These are phyloP conservation scores for Pristis pectinata DNA, from an alignment of 2,797 vertebrate genomes.

Conservation along the genomic window DNA sequence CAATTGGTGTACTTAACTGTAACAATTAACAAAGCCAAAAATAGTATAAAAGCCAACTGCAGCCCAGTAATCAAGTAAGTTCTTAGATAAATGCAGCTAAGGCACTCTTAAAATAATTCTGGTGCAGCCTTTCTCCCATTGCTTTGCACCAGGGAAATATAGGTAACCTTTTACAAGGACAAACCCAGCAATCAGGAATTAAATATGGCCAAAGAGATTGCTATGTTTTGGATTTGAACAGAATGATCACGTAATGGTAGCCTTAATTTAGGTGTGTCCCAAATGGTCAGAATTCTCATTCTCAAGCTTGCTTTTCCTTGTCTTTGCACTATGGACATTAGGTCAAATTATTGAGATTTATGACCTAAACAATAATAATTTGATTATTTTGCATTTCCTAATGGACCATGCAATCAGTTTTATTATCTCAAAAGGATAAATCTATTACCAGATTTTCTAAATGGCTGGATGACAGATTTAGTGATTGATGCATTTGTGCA, in stretches of 20 bases:
- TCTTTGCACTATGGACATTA: neutral
- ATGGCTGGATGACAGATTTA: neutral
- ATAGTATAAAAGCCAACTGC: neutral
- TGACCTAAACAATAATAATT: neutral
- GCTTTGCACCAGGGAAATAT: neutral
- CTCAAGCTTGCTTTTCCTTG: neutral
- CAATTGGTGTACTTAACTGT: neutral
- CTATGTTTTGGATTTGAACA: neutral
- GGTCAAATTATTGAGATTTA: conserved; percentile 25
- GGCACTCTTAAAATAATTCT: neutral
- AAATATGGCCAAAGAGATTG: neutral
- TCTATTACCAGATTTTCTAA: conserved; percentile 23
- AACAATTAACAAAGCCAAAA: neutral
- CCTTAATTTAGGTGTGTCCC: neutral
- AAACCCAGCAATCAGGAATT: neutral
- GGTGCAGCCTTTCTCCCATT: neutral
- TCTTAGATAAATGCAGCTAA: neutral
- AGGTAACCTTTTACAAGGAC: neutral
- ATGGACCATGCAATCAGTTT: neutral
- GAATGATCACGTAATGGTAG: neutral
- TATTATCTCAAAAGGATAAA: conserved; percentile 24
- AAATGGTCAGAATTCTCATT: neutral
- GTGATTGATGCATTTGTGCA: neutral
- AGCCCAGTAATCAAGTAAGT: neutral
- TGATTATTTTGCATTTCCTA: conserved; percentile 13